A percentile compares a stretch with the other conserved stretches of the same genome.
Evolutionary conservation across 2,888 invertebrate genomes (phyloP).

Genomic region (Amiota communis): DNA sequence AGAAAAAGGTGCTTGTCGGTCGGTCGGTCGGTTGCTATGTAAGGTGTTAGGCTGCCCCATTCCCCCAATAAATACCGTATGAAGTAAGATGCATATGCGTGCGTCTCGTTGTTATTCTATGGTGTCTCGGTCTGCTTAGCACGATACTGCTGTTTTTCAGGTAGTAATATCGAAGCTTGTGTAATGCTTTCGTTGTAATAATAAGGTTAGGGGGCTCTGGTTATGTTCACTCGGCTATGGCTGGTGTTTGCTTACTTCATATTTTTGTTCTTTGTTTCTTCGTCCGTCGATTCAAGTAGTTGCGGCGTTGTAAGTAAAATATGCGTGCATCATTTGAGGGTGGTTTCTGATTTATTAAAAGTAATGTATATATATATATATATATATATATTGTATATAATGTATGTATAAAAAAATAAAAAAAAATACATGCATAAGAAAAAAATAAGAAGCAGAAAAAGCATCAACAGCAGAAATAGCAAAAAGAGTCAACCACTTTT

Average conservation of each 20-base stretch:
- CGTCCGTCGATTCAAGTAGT: conserved; percentile 3
- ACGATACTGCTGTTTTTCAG: not conserved
- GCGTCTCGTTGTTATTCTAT: not conserved
- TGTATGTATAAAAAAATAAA: not conserved
- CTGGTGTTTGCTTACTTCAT: conserved; percentile 1
- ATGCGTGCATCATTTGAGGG: conserved; percentile 56
- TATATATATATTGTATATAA: not conserved
- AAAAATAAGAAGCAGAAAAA: no score
- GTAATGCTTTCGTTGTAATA: not conserved
- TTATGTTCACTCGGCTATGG: not conserved
- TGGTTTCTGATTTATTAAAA: conserved; percentile 54
- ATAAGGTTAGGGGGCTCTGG: not conserved
- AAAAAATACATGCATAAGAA: no score
- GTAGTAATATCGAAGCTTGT: not conserved
- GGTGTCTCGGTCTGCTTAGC: no score
- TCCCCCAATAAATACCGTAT: not conserved
- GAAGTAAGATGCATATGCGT: not conserved
- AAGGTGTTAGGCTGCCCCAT: not conserved
- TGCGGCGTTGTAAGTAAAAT: conserved; percentile 40
- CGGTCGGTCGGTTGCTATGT: not conserved
- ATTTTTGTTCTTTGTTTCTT: not conserved
- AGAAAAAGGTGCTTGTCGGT: not conserved
- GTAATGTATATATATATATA: not conserved
- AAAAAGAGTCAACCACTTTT: no score
- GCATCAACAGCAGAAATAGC: no score